These are phyloP conservation scores for Trididemnum clinides DNA, from an alignment of 23 tunicate genomes.

Conservation along the genomic window DNA sequence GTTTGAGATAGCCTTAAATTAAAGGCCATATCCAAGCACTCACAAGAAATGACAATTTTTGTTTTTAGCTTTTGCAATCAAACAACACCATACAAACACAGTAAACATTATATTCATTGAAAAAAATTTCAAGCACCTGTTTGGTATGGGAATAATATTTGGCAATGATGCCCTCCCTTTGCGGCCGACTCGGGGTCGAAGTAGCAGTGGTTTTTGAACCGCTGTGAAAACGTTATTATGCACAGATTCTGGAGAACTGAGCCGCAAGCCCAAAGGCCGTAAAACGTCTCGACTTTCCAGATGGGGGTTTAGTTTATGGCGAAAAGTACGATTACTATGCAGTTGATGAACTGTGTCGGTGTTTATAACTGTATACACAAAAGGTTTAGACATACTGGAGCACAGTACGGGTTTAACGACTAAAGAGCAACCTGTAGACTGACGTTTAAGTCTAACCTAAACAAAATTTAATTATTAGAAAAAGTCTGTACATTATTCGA, in stretches of 20 bases:
- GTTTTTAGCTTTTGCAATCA: too few species aligned
- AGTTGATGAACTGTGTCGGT: too few species aligned
- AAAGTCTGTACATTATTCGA: too few species aligned
- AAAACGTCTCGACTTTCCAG: conserved; percentile 20
- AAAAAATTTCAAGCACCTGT: too few species aligned
- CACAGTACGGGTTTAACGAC: too few species aligned
- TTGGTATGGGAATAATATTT: conserved; percentile 38
- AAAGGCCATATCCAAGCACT: too few species aligned
- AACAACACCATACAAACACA: neutral
- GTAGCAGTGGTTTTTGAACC: neutral
- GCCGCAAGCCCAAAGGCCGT: conserved; percentile 38
- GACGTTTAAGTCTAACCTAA: too few species aligned
- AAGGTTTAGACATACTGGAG: neutral
- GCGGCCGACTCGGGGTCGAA: neutral
- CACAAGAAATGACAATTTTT: too few species aligned
- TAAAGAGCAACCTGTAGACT: too few species aligned
- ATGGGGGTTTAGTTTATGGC: neutral
- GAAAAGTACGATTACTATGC: neutral
- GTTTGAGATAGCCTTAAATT: too few species aligned
- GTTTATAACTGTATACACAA: neutral
- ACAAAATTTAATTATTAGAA: too few species aligned
- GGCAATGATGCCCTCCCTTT: conserved; percentile 47
- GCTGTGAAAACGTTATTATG: neutral
- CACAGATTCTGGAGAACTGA: conserved; percentile 50
- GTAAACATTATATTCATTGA: neutral